Conservation (phyloP, 2,797 vertebrate species). For the Scyliorhinus canicula region DNA sequence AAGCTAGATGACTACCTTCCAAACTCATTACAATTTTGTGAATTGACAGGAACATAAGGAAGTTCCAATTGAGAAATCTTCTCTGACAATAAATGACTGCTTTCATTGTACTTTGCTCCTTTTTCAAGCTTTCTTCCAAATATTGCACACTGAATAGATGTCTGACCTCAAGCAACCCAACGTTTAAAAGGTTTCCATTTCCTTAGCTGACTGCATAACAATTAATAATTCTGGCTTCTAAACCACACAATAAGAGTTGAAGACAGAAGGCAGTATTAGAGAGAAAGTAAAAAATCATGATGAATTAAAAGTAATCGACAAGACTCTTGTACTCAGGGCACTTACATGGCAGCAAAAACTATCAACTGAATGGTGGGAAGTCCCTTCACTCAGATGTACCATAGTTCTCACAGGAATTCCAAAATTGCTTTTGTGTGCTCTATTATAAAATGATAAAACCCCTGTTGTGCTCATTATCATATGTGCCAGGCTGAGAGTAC, state of each 20-base stretch:
- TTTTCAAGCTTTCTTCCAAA: slow-evolving; percentile 25
- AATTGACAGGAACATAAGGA: slow-evolving; percentile 35
- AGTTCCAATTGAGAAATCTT: slow-evolving; percentile 37
- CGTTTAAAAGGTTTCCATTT: neutral
- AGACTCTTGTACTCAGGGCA: neutral
- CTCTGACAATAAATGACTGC: slow-evolving; percentile 4
- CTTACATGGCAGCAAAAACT: neutral
- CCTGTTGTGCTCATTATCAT: neutral
- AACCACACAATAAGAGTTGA: neutral
- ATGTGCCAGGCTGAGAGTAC: neutral
- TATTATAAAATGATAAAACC: neutral
- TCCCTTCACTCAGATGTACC: neutral
- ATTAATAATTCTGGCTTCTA: slow-evolving; percentile 15
- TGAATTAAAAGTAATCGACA: slow-evolving; percentile 19
- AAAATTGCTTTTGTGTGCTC: neutral
- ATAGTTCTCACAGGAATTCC: neutral
- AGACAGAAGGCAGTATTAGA: neutral
- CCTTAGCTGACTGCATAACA: slow-evolving; percentile 31
- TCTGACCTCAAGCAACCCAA: slow-evolving; percentile 16
- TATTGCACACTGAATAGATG: slow-evolving; percentile 27
- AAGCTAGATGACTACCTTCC: neutral
- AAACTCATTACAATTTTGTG: neutral
- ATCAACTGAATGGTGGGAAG: slow-evolving; percentile 15
- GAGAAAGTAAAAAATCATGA: neutral
- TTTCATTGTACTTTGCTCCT: slow-evolving; percentile 27